Conservation (phyloP, 2,888 invertebrate species). For the Isoperla grammatica region DNA sequence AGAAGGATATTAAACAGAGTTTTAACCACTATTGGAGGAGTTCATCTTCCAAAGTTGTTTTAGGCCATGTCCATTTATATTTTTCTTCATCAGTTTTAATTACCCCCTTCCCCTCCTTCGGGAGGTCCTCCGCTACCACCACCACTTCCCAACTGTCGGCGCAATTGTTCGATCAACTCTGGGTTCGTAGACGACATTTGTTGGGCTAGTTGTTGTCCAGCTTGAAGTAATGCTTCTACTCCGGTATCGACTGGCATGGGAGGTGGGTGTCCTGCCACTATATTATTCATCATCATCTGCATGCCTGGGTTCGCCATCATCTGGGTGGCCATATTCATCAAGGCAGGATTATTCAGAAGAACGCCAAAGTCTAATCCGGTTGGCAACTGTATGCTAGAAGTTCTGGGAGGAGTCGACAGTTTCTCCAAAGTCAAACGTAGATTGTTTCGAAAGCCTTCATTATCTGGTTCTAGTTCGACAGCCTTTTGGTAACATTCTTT, state of each 20-base stretch:
- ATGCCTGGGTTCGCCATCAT: conserved; percentile 81
- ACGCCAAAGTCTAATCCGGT: conserved; percentile 48
- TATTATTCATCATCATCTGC: conserved; percentile 53
- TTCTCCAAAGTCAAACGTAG: conserved; percentile 74
- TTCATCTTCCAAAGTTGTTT: too few species aligned
- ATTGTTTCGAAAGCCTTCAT: conserved; percentile 85
- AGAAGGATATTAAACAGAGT: too few species aligned
- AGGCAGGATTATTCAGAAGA: conserved; percentile 71
- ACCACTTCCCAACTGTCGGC: conserved; percentile 49
- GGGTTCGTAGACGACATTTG: conserved; percentile 80
- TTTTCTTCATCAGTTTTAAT: too few species aligned
- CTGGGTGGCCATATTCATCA: conserved; percentile 79
- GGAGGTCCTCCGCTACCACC: conserved; percentile 39
- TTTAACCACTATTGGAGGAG: too few species aligned
- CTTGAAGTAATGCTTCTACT: conserved; percentile 7
- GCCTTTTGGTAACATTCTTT: conserved; percentile 83
- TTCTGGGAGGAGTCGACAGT: conserved; percentile 35
- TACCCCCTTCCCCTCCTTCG: too few species aligned
- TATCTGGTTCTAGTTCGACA: conserved; percentile 83
- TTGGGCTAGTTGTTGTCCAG: conserved; percentile 72
- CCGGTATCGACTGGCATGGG: not conserved
- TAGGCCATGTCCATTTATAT: too few species aligned
- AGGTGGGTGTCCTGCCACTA: not conserved
- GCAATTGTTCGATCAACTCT: conserved; percentile 70
- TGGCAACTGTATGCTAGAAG: not conserved